A percentile compares a stretch with the other conserved stretches of the same genome.
Conservation (phyloP, 2,113 vertebrate genomes). For the Hemiprocne comata region DNA sequence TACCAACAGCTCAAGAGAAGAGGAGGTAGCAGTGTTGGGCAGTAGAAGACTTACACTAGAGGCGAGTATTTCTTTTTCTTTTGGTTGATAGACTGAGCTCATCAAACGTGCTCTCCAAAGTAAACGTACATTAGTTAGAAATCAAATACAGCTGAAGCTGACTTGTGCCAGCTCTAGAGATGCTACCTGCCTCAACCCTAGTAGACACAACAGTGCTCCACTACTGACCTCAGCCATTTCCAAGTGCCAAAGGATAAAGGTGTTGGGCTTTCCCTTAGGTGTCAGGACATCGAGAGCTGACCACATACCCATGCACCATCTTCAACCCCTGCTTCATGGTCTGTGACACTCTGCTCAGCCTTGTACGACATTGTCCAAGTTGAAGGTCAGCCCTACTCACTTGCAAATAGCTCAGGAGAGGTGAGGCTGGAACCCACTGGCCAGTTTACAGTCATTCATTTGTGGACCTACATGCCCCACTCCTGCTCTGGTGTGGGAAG, state of each 20-base stretch:
- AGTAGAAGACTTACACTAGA: constrained; percentile 50
- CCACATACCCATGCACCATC: background rate
- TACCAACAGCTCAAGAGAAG: constrained; percentile 56
- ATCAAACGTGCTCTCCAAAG: constrained; percentile 21
- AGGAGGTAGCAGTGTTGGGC: constrained; percentile 59
- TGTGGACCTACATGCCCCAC: rapidly evolving
- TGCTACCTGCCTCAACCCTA: background rate
- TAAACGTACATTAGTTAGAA: constrained; percentile 51
- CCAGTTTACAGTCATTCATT: background rate
- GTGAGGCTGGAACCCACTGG: background rate
- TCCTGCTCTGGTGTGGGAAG: background rate
- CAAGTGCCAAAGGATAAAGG: constrained; percentile 8
- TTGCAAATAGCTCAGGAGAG: background rate
- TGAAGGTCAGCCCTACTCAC: background rate
- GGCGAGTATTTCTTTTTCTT: constrained; percentile 52
- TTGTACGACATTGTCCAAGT: background rate
- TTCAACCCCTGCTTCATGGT: background rate
- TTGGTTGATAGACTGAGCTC: constrained; percentile 35
- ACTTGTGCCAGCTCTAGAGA: constrained; percentile 28
- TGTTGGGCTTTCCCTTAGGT: background rate
- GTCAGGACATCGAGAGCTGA: background rate
- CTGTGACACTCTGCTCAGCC: background rate
- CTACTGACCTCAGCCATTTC: constrained; percentile 10
- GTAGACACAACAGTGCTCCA: background rate
- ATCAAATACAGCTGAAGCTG: constrained; percentile 34